Conservation (phyloP, 2,113 vertebrate genomes). For the Spea bombifrons region DNA sequence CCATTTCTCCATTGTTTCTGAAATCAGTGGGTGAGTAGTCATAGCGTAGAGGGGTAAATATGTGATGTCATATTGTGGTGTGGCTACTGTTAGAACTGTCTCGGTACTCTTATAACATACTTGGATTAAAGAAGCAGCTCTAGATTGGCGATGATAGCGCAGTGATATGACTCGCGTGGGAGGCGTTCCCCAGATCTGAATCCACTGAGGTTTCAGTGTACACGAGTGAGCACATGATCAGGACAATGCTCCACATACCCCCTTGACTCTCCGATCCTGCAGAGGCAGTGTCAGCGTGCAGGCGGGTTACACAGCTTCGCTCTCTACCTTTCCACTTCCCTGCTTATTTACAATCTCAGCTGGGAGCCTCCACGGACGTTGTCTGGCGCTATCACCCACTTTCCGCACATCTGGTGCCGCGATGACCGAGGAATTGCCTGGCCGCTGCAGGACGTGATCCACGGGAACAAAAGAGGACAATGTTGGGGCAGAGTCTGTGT, state of each 20-base stretch:
- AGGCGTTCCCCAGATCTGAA: conserved; percentile 13
- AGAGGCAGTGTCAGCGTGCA: conserved; percentile 9
- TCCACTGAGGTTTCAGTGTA: conserved; percentile 15
- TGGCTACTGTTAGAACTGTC: too few species aligned
- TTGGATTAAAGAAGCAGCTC: too few species aligned
- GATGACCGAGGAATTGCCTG: conserved; percentile 1
- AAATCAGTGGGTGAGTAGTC: too few species aligned
- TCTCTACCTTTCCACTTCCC: background rate
- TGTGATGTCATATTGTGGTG: too few species aligned
- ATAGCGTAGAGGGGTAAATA: too few species aligned
- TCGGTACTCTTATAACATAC: too few species aligned
- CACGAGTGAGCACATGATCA: background rate
- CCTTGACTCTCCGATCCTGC: conserved; percentile 6
- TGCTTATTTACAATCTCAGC: background rate
- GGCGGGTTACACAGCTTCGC: background rate
- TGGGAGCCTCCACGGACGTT: background rate
- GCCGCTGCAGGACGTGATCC: background rate
- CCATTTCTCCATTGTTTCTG: too few species aligned
- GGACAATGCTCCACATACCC: background rate
- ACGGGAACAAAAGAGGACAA: conserved; percentile 4
- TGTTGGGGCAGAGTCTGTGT: background rate
- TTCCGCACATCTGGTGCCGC: background rate
- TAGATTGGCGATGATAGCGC: too few species aligned
- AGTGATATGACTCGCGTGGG: too few species aligned
- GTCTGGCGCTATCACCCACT: background rate